Percentiles rank a stretch among this genome's conserved stretches.
phyloP scores from a whole-genome alignment of 2,113 vertebrate species.

The Psophia crepitans region DNA sequence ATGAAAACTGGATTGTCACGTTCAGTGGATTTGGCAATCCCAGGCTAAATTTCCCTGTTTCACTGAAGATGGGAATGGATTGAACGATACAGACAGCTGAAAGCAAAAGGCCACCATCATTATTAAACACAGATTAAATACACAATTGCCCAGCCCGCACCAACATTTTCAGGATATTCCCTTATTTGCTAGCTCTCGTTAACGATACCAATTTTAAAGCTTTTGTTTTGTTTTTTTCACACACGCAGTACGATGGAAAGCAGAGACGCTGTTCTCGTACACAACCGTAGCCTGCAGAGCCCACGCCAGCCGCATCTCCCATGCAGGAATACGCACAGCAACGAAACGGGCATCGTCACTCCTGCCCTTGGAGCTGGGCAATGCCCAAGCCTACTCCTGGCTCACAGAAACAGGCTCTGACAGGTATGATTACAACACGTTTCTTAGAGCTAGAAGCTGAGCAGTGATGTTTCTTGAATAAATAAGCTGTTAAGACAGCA shows the following conservation, averaged over 20 bases:
- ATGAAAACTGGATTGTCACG: slow-evolving; percentile 85
- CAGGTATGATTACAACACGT: not conserved
- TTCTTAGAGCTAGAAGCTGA: not conserved
- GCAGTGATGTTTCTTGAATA: not conserved
- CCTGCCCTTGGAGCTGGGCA: not conserved
- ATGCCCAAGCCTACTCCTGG: not conserved
- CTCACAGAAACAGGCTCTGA: not conserved
- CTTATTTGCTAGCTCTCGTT: not conserved
- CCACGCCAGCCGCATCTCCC: not conserved
- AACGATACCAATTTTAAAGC: not conserved
- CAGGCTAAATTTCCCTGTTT: slow-evolving; percentile 86
- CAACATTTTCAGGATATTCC: not conserved
- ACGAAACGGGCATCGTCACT: not conserved
- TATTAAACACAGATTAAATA: not conserved
- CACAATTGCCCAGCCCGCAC: not conserved
- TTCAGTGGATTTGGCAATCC: slow-evolving; percentile 83
- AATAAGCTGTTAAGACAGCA: not conserved
- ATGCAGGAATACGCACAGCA: not conserved
- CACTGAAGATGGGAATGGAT: slow-evolving; percentile 88
- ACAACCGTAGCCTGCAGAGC: not conserved
- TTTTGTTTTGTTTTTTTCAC: not conserved
- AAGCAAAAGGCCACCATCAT: slow-evolving; percentile 20
- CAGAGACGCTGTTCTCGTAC: not conserved
- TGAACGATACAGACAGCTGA: slow-evolving; percentile 88
- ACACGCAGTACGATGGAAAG: not conserved